Base-by-base conservation (phyloP, 2,113 vertebrate genomes). In the Hystrix brachyura region DNA sequence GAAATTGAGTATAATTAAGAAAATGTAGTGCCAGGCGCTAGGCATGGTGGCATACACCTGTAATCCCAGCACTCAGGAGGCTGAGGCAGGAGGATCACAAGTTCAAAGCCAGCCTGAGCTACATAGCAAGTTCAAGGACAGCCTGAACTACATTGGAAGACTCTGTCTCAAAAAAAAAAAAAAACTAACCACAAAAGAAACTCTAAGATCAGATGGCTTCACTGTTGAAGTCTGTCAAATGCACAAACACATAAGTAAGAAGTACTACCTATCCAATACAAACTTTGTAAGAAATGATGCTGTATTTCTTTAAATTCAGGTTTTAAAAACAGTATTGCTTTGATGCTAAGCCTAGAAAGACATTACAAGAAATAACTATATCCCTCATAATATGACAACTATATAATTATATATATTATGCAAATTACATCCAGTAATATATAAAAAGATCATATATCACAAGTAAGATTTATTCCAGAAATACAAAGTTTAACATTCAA, bases 311-410 rank as follows among this genome's bases (percentile, higher is more conserved):
- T 32, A 79, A 80, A 21, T 29, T 69, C 29, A 65, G 72, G 71
- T 88, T 94, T 90, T 69, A 76, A 71, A 13, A 62, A 51, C 34
- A 83, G 0, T 46, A 59, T 87, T 92, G 71, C 23, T 87, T 62
- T 90, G 55, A 78, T 65, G 19, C 27, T 64, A 84, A 92, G 69
- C 55, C 48, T 55, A 69, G 14, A 71, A 34, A 87, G n/a, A n/a
- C 23, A 67, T 94, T 90, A 69, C 1, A 86, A 62, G 43, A 92
- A 95, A 80, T 64, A 89, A 76, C 64, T 69, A 38, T 94, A 89
- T 46, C 29, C 21, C 34, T 92, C 67, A 69, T 60, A 29, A 46
- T 53, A 65, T 55, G 74, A 76, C 13, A 87, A 67, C 74, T 86
- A n/a, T 38, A 12, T 76, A 34, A 60, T 7, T 43, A 6, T 59